Percentiles rank a stretch among this genome's conserved stretches.
Conservation (phyloP, 1,140 invertebrate species). For the Drosophila tsacasi region DNA sequence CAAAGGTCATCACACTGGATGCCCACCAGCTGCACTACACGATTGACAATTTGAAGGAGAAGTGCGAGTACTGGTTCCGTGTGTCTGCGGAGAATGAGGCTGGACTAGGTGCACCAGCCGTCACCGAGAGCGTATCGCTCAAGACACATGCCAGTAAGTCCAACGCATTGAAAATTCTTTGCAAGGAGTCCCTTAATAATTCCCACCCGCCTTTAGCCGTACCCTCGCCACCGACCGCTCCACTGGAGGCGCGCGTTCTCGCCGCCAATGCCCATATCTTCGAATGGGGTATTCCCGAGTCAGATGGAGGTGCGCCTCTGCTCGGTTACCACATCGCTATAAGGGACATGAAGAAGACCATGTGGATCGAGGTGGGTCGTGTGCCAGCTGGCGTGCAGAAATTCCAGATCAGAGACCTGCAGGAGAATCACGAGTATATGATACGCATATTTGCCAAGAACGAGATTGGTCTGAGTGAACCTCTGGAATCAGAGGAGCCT, state of each 20-base stretch:
- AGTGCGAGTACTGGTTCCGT: slow-evolving; percentile 95
- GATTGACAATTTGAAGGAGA: slow-evolving; percentile 95
- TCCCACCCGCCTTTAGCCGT: slow-evolving; percentile 88
- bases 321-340: slow-evolving; percentile 97
- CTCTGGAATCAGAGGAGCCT: slow-evolving; percentile 96
- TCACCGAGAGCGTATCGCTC: slow-evolving; percentile 92
- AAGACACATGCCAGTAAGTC: slow-evolving; percentile 97
- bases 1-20: slow-evolving; percentile 94
- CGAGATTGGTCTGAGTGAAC: slow-evolving; percentile 97
- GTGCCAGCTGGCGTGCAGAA: slow-evolving; percentile 93
- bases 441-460: slow-evolving; percentile 97
- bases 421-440: slow-evolving; percentile 95
- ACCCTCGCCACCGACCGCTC: slow-evolving; percentile 95
- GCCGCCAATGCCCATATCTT: slow-evolving; percentile 94
- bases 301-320: slow-evolving; percentile 96
- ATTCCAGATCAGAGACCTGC: slow-evolving; percentile 93
- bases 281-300: slow-evolving; percentile 97
- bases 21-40: slow-evolving; percentile 91
- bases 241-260: slow-evolving; percentile 93
- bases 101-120: slow-evolving; percentile 92
- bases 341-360: slow-evolving; percentile 95
- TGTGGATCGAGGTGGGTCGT: slow-evolving; percentile 98
- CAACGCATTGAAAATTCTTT: background rate
- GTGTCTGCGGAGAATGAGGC: slow-evolving; percentile 96
- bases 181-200: background rate